Conservation (phyloP, 2,797 vertebrate genomes). For the Erpetoichthys calabaricus region DNA sequence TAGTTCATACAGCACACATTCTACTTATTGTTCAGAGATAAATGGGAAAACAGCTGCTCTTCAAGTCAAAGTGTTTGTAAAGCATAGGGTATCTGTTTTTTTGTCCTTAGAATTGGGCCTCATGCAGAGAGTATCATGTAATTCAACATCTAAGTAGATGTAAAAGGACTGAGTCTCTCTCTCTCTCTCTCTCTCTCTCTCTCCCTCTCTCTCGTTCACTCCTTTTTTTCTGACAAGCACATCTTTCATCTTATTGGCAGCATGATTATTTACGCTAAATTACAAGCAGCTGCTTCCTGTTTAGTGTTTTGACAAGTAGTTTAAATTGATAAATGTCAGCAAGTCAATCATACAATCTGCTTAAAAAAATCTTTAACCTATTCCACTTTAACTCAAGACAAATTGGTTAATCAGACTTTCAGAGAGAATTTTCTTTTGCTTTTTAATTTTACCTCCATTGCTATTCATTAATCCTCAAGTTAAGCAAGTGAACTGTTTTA, state of each 20-base stretch:
- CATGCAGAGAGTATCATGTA: slow-evolving; percentile 70
- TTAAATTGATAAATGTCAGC: slow-evolving; percentile 66
- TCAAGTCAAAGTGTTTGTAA: no score
- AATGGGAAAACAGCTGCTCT: no score
- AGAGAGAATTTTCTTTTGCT: no score
- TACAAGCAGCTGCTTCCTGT: slow-evolving; percentile 67
- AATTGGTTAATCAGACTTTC: no score
- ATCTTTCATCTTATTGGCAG: slow-evolving; percentile 67
- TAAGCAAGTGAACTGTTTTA: no score
- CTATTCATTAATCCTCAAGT: no score
- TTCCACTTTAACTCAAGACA: no score
- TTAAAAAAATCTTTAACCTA: no score
- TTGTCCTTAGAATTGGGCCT: slow-evolving; percentile 38
- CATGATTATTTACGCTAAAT: slow-evolving; percentile 72
- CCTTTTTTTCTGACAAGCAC: slow-evolving; percentile 65
- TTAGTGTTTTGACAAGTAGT: slow-evolving; percentile 59
- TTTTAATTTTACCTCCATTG: no score
- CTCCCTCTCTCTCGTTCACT: slow-evolving; percentile 16
- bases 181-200: slow-evolving; percentile 23
- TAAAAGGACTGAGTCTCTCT: slow-evolving; percentile 55
- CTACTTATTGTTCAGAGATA: no score
- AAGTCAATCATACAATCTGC: slow-evolving; percentile 42
- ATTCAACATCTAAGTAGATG: slow-evolving; percentile 72
- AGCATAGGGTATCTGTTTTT: slow-evolving; percentile 12
- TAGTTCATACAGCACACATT: no score